These are phyloP conservation scores for Pseudopleuronectes americanus DNA, from an alignment of 2,797 vertebrate species.

Conservation along the genomic window DNA sequence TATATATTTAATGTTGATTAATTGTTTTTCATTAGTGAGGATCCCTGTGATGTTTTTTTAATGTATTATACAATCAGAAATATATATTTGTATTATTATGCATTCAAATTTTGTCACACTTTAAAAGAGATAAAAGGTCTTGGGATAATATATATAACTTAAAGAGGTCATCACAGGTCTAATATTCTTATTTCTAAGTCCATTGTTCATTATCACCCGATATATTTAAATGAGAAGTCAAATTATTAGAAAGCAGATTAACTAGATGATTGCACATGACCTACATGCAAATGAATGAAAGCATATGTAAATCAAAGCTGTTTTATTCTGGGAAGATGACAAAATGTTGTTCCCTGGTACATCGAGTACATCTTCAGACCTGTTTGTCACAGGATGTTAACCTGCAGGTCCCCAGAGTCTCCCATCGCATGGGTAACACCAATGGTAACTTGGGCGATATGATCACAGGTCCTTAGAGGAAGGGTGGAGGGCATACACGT, in stretches of 20 bases:
- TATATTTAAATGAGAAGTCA: constrained; percentile 43
- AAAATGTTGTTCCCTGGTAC: constrained; percentile 9
- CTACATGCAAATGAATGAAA: constrained; percentile 33
- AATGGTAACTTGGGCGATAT: constrained; percentile 62
- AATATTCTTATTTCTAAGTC: background rate
- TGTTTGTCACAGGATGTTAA: constrained; percentile 74
- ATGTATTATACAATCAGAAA: background rate
- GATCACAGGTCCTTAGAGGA: constrained; percentile 59
- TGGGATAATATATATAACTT: background rate
- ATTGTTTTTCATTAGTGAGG: background rate
- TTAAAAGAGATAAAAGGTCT: background rate
- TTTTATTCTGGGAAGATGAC: background rate
- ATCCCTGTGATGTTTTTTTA: background rate
- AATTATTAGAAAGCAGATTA: constrained; percentile 26
- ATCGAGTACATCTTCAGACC: constrained; percentile 6
- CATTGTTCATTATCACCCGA: background rate
- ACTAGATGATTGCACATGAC: background rate
- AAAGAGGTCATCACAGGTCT: background rate
- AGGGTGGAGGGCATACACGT: constrained; percentile 38
- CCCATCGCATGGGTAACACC: constrained; percentile 46
- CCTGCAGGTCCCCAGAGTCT: constrained; percentile 44
- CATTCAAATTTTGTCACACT: background rate
- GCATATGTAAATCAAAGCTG: background rate
- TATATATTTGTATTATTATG: background rate
- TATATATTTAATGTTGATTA: background rate